These are phyloP conservation scores for Trachurus trachurus DNA, from an alignment of 2,797 vertebrate species.

Conservation along the genomic window DNA sequence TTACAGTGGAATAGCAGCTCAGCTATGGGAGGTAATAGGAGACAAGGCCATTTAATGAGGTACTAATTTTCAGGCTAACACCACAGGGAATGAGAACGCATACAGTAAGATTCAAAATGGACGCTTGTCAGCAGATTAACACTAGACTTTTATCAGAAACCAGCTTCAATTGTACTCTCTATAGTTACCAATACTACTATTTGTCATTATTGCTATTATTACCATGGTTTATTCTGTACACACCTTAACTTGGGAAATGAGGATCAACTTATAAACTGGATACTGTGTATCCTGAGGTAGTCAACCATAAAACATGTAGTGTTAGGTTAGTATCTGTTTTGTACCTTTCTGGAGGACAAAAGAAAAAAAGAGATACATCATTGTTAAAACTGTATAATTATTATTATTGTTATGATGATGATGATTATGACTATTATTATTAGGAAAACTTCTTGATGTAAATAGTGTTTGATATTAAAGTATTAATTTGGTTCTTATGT, in stretches of 20 bases:
- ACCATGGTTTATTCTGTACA: conserved; percentile 86
- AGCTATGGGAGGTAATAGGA: conserved; percentile 65
- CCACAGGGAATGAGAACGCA: conserved; percentile 68
- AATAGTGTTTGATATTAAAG: conserved; percentile 99
- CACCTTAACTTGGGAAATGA: conserved; percentile 93
- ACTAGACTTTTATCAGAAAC: conserved; percentile 81
- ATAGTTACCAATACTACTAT: conserved; percentile 81
- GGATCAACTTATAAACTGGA: conserved; percentile 96
- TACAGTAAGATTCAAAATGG: conserved; percentile 62
- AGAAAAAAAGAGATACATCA: conserved; percentile 88
- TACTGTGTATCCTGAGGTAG: conserved; percentile 99
- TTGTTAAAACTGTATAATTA: conserved; percentile 96
- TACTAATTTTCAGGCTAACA: conserved; percentile 78
- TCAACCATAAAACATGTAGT: conserved; percentile 95
- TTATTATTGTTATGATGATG: conserved; percentile 81
- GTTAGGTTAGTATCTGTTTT: conserved; percentile 97
- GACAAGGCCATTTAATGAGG: conserved; percentile 76
- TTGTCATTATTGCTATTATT: conserved; percentile 82
- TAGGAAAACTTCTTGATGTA: conserved; percentile 96
- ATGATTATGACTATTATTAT: conserved; percentile 88
- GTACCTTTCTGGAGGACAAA: conserved; percentile 96
- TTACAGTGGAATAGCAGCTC: conserved; percentile 78
- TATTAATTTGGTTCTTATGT: conserved; percentile 99
- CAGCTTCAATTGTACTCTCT: conserved; percentile 83
- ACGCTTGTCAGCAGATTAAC: conserved; percentile 71